Base-by-base conservation (phyloP, 2,888 invertebrate species). In the Apamea epomidion region DNA sequence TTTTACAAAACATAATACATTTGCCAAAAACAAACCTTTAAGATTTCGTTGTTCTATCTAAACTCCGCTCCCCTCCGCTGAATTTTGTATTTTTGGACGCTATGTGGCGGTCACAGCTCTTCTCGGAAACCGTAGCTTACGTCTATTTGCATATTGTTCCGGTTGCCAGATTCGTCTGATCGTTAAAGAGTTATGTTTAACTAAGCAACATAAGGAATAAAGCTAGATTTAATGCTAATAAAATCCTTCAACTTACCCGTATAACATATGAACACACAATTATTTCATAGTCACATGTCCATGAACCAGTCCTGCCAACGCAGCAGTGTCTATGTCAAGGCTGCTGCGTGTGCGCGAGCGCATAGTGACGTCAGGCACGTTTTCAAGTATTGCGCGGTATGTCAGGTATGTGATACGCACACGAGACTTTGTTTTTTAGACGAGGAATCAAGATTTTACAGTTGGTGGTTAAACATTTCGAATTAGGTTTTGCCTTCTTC, bases 291-390 rank as follows among this genome's bases (percentile, higher is more conserved):
- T 62, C 54, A 64, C 62, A 62, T 37, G 80, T n/a, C 87, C 88
- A 71, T 86, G 88, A 88, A 85, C 88, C 74, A 78, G 65, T 81
- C 74, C 69, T 51, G 51, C 32, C 21, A 10, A 51, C 78, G 58
- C 62, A n/a, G n/a, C 74, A 84, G 69, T 87, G 89, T 87, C 89
- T 88, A 85, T 90, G 89, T 83, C 89, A 90, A 90, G 89, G 89
- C 32, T 73, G 64, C 62, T 87, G 80, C 79, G 25, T 8, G 78
- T 82, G 79, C 68, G 75, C 64, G 74, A 58, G 74, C 80, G 76
- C 67, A 32, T 18, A 32, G 54, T 83, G 81, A 85, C 77, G 77
- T 82, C 77, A 84, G 45, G 5, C n/a, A 74, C 80, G 75, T 78
- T 80, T 78, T 67, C 12, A 67, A 48, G 71, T 51, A 88, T 75